phyloP scores from a whole-genome alignment of 2,797 vertebrate species.

The Furcifer pardalis region DNA sequence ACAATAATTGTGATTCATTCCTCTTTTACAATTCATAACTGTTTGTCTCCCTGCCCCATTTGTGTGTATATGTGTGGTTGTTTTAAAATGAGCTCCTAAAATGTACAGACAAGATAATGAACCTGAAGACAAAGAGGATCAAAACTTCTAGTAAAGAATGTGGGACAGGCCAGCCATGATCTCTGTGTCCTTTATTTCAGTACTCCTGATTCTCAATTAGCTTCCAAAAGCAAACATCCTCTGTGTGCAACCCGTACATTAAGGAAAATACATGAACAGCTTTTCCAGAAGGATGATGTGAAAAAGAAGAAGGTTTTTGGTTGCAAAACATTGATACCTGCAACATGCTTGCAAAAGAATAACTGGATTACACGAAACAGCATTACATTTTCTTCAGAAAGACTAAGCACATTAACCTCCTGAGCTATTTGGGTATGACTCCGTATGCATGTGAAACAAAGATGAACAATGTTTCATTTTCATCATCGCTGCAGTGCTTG shows the following conservation, averaged over 20 bases:
- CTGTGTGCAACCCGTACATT: neutral
- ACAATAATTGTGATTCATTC: too few relatives aligned
- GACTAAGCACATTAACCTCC: neutral
- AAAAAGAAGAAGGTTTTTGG: neutral
- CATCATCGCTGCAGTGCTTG: rapidly evolving
- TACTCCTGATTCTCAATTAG: neutral
- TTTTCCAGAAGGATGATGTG: slow-evolving; percentile 1
- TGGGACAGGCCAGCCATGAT: too few relatives aligned
- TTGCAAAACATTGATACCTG: rapidly evolving
- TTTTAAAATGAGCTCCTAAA: too few relatives aligned
- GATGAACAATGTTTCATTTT: neutral
- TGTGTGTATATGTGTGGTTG: too few relatives aligned
- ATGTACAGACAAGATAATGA: too few relatives aligned
- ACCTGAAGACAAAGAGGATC: too few relatives aligned
- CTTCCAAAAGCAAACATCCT: slow-evolving; percentile 12
- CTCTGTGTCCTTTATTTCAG: too few relatives aligned
- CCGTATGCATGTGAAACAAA: neutral
- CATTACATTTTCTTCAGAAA: neutral
- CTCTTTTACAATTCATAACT: too few relatives aligned
- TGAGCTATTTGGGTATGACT: neutral
- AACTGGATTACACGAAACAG: neutral
- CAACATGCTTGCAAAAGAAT: neutral
- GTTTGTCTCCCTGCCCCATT: too few relatives aligned
- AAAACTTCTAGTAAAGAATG: too few relatives aligned
- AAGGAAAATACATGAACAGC: slow-evolving; percentile 21